Base-by-base conservation (phyloP, 2,113 vertebrate species). In the Sinocyclocheilus anshuiensis region DNA sequence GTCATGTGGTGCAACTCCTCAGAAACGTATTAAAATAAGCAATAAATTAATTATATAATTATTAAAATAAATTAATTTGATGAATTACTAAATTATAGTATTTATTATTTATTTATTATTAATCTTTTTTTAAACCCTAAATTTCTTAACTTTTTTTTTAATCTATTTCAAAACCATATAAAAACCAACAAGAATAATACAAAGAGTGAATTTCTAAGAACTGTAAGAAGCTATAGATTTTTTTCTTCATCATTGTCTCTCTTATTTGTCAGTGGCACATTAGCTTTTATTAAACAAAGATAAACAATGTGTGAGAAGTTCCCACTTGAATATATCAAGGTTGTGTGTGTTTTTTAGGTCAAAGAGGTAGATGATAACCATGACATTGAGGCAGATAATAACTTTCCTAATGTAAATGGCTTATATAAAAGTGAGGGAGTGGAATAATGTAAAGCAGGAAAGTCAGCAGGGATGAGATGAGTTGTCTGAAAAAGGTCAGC, bases 401-500 rank as follows among this genome's bases (percentile, higher is more conserved):
- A 50, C 75, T 77, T 15, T 50, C n/a, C 45, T 53, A 16, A 77
- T 77, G 24, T 26, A 77, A 77, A 77, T 53, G 75, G 45, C 48
- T 13, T 29, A 1, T 72, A 55, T 48, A 12, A 53, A 55, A 55
- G 20, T 55, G 81, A 29, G 11, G 6, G 29, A 50, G 63, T 53
- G 1, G 48, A 83, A 53, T 71, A 83, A 72, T n/a, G 29, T 10
- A 53, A 83, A 53, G 50, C 65, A 20, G 42, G 26, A 83, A 50
- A 13, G 48, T 83, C 65, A 71, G 45, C 26, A 39, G 33, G 50
- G 39, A 53, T 13, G 20, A 36, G 16, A 72, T 83, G 26, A 29
- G 67, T 57, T 72, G 74, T 74, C 67, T 57, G 11, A 3, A 29
- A 72, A 72, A 83, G 65, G 67, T 72, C 81, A 74, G 67, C 42